Evolutionary conservation across 2,113 vertebrate genomes (phyloP).

Genomic region (Rhinichthys klamathensis): DNA sequence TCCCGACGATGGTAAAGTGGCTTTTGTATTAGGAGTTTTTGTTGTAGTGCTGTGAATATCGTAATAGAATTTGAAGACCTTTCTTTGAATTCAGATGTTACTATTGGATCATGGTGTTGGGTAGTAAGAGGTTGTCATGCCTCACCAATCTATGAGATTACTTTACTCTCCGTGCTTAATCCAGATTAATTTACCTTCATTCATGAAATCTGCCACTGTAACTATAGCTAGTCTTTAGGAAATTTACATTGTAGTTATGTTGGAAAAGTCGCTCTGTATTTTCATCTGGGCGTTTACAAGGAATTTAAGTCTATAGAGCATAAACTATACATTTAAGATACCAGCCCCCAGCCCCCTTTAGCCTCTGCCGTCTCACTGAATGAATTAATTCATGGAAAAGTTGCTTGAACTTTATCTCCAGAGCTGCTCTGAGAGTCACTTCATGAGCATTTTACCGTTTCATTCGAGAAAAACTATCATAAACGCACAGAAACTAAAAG

Average conservation of each 20-base stretch:
- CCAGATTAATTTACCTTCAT: constrained; percentile 69
- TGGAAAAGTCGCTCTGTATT: not conserved
- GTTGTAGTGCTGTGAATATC: constrained; percentile 12
- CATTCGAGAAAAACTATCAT: too few relatives aligned
- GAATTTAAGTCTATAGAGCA: not conserved
- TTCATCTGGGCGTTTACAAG: not conserved
- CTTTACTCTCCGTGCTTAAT: constrained; percentile 65
- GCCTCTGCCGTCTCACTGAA: too few relatives aligned
- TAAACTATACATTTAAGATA: not conserved
- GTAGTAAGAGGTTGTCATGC: constrained; percentile 31
- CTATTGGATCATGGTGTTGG: constrained; percentile 41
- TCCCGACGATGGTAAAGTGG: too few relatives aligned
- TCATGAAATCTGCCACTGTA: constrained; percentile 24
- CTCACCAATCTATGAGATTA: constrained; percentile 64
- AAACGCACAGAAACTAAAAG: too few relatives aligned
- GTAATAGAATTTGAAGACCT: constrained; percentile 20
- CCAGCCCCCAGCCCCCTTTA: too few relatives aligned
- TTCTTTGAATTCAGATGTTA: constrained; percentile 13
- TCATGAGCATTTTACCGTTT: too few relatives aligned
- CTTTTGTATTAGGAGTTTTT: not conserved
- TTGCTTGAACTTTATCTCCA: too few relatives aligned
- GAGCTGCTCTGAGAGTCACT: too few relatives aligned
- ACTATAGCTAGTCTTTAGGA: constrained; percentile 52
- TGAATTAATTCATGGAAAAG: too few relatives aligned
- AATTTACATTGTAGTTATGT: not conserved